Base-by-base conservation (phyloP, 2,888 invertebrate genomes). In the Cordilura impudica region DNA sequence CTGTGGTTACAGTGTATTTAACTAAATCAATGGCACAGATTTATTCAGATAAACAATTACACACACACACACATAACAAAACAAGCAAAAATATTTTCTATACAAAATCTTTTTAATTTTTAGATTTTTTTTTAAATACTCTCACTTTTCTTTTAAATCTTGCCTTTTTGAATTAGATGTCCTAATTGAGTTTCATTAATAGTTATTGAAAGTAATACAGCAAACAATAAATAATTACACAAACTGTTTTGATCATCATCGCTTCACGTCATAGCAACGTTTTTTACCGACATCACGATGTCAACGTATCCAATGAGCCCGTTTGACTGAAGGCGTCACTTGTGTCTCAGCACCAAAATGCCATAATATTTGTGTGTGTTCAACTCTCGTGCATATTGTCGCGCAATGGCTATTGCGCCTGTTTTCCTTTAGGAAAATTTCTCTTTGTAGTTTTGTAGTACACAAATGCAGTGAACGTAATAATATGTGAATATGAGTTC, bases 301-400 rank as follows among this genome's bases (percentile, higher is more conserved):
- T 84, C 72, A 78, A 85, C 85, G 86, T 86, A 86, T 86, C 85
- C 86, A 86, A 81, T 84, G 84, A 82, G 83, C 84, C 84, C 85
- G 85, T 82, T 78, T 84, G 83, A 86, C 85, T 86, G 81, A 78
- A 75, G 78, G 80, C 79, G 75, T 75, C 79, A 79, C 63, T 14
- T 72, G 12, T 65, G 75, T 54, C 67, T 61, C 71, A 61, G 16
- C 72, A 75, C 61, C 63, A 7, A 79, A 54, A 69, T 75, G 29
- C 71, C 49, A 79, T 51, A 71, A 39, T 69, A 39, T 61, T 61
- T 7, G 26, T 71, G 67, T 66, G 39, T 66, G 45, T 60, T 66
- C 29, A 26, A 45, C 60, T 66, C 51, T 66, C 51, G 12, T 60
- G 49, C 49, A 70, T 14, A 63, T 63, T 70, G 49, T 39, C 43